A percentile compares a stretch with the other conserved stretches of the same genome.
These are phyloP conservation scores for Bembecia ichneumoniformis DNA, from an alignment of 2,888 invertebrate genomes.

Conservation along the genomic window DNA sequence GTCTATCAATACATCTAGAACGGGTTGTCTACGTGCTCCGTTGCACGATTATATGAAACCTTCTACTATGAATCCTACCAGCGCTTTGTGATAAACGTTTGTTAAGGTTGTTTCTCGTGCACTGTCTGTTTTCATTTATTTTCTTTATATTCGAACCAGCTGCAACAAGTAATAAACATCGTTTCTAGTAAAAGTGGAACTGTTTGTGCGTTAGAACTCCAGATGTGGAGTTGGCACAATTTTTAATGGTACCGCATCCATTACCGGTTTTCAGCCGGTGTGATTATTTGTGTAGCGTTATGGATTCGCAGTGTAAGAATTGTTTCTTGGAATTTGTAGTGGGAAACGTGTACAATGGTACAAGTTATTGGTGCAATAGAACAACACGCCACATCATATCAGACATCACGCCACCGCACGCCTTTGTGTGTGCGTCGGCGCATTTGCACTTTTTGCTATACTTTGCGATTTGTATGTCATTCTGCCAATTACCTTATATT, in stretches of 20 bases:
- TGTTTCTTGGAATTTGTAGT: neutral
- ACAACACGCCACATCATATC: conserved; percentile 8
- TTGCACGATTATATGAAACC: conserved; percentile 22
- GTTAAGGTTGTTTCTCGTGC: neutral
- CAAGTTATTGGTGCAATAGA: conserved; percentile 18
- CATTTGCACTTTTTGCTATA: conserved; percentile 17
- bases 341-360: conserved; percentile 4
- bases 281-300: neutral
- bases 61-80: neutral
- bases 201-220: neutral
- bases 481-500: too few species aligned
- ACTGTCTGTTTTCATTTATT: conserved; percentile 3
- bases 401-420: conserved; percentile 35
- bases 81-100: neutral
- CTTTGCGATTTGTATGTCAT: conserved; percentile 14
- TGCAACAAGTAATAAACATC: neutral
- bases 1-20: conserved; percentile 34
- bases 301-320: conserved; percentile 2
- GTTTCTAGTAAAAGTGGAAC: neutral
- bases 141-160: neutral
- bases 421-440: conserved; percentile 13
- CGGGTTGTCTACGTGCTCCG: conserved; percentile 38
- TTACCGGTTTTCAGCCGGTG: conserved; percentile 1
- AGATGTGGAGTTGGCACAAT: neutral
- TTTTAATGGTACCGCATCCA: neutral